Evolutionary conservation across 2,797 vertebrate genomes (phyloP).

Genomic region (Borostomias antarcticus): DNA sequence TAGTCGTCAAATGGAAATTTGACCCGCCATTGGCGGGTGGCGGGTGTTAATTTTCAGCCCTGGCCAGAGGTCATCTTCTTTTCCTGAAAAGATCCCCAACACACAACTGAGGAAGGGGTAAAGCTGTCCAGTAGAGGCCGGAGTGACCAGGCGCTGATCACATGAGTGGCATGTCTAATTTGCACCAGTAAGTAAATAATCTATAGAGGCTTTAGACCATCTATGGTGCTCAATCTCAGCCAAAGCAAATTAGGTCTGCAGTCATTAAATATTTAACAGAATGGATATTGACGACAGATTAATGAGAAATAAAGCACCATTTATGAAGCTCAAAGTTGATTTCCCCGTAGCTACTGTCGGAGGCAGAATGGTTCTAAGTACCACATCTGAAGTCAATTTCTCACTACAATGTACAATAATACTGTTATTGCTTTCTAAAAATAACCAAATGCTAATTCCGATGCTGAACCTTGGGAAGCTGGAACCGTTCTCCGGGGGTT

Average conservation of each 20-base stretch:
- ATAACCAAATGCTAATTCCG: constrained; percentile 48
- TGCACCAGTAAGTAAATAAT: constrained; percentile 60
- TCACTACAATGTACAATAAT: constrained; percentile 17
- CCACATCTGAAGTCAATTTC: constrained; percentile 27
- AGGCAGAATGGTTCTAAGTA: constrained; percentile 30
- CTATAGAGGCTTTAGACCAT: constrained; percentile 41
- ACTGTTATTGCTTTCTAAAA: constrained; percentile 51
- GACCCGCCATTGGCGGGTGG: too few relatives aligned
- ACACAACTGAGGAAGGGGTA: too few relatives aligned
- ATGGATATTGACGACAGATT: constrained; percentile 67
- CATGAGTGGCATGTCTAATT: constrained; percentile 49
- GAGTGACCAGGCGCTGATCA: too few relatives aligned
- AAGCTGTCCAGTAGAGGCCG: too few relatives aligned
- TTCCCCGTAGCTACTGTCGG: constrained; percentile 38
- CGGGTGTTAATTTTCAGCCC: too few relatives aligned
- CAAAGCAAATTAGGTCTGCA: constrained; percentile 61
- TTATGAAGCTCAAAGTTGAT: constrained; percentile 40
- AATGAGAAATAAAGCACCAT: constrained; percentile 59
- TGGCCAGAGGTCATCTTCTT: too few relatives aligned
- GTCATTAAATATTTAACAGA: constrained; percentile 76
- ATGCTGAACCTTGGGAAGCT: constrained; percentile 36
- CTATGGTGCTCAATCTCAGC: constrained; percentile 59
- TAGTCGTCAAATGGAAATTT: too few relatives aligned
- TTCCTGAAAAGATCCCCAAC: too few relatives aligned
- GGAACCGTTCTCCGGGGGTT: constrained; percentile 36